These are phyloP conservation scores for Papilio polyxenes DNA, from an alignment of 1,140 invertebrate genomes.

Conservation along the genomic window DNA sequence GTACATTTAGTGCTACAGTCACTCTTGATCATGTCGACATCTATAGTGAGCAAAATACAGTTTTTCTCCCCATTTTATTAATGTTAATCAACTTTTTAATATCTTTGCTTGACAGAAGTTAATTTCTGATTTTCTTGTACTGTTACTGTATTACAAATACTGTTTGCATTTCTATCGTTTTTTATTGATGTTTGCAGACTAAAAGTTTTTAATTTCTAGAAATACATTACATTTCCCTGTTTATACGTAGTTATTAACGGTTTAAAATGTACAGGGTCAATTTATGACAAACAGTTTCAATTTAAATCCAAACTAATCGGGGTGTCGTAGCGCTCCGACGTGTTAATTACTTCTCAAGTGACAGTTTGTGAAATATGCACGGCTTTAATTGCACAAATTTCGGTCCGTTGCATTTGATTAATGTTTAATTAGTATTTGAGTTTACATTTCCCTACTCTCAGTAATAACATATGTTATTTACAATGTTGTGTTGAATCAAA, in stretches of 20 bases:
- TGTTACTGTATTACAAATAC: no score
- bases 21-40: no score
- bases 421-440: conserved; percentile 50
- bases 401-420: conserved; percentile 50
- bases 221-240: neutral
- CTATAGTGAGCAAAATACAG: no score
- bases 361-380: conserved; percentile 50
- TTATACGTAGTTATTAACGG: no score
- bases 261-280: neutral
- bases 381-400: conserved; percentile 52
- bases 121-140: no score
- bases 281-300: conserved; percentile 28
- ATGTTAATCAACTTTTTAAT: no score
- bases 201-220: neutral
- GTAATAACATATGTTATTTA: neutral
- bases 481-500: neutral
- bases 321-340: neutral
- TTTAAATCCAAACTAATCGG: conserved; percentile 24
- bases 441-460: conserved; percentile 27
- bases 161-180: no score
- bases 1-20: no score
- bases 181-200: no score
- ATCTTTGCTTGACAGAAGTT: no score
- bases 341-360: conserved; percentile 37
- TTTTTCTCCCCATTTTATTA: no score